Evolutionary conservation across 1,140 invertebrate species (phyloP).

Genomic region (Yoshiicerus persimilis): DNA sequence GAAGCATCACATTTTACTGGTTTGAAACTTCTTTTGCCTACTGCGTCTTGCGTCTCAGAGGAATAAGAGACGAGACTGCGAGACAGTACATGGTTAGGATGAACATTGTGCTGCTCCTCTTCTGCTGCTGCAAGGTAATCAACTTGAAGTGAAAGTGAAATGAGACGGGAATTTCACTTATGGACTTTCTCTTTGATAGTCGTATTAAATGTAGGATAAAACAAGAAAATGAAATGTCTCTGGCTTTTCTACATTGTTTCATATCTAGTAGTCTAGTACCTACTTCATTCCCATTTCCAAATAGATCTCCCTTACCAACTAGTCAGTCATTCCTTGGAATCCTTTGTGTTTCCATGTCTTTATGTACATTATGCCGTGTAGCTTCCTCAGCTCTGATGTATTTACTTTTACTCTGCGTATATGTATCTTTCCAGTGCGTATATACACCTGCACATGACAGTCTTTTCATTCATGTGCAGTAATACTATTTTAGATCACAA

Average conservation of each 20-base stretch:
- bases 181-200: not conserved
- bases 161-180: conserved; percentile 13
- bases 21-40: not conserved
- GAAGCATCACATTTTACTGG: not conserved
- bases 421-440: no score
- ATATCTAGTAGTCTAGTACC: not conserved
- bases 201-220: conserved; percentile 4
- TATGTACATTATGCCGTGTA: no score
- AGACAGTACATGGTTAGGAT: not conserved
- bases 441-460: no score
- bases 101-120: not conserved
- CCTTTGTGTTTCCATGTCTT: no score
- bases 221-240: not conserved
- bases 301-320: no score
- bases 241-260: not conserved
- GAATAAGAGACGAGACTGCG: not conserved
- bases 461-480: no score
- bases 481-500: no score
- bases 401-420: no score
- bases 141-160: conserved; percentile 22
- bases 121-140: not conserved
- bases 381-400: no score
- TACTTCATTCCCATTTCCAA: no score
- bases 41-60: not conserved
- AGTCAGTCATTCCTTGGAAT: no score